A percentile compares a stretch with the other conserved stretches of the same genome.
Conservation (phyloP, 2,888 invertebrate species). For the Cheilosia variabilis region DNA sequence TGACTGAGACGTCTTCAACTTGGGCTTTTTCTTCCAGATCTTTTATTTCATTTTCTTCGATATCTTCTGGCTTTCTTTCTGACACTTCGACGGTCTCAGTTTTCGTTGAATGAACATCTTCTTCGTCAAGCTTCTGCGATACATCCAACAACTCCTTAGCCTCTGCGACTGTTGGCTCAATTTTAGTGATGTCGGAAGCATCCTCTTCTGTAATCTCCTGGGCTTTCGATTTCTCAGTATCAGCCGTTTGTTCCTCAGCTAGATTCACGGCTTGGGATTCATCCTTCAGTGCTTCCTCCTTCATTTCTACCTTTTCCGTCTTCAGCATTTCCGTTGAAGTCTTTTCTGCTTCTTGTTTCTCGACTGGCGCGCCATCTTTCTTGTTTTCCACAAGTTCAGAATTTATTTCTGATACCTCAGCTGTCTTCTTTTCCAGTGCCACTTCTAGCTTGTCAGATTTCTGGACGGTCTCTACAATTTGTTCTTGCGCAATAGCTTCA, state of each 20-base stretch:
- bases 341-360: slow-evolving; percentile 8
- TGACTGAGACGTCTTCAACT: neutral
- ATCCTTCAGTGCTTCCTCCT: neutral
- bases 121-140: neutral
- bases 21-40: neutral
- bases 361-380: neutral
- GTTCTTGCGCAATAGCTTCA: slow-evolving; percentile 8
- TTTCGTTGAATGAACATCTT: neutral
- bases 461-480: neutral
- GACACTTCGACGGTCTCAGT: neutral
- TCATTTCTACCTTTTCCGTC: neutral
- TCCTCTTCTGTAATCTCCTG: neutral
- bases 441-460: neutral
- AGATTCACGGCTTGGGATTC: too few species aligned
- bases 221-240: neutral
- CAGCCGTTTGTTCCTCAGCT: neutral
- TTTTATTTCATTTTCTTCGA: neutral
- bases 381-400: slow-evolving; percentile 11
- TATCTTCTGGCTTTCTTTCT: slow-evolving; percentile 11
- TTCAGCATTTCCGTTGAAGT: neutral
- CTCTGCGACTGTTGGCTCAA: neutral
- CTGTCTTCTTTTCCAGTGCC: neutral
- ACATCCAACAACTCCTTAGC: neutral
- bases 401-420: slow-evolving; percentile 1
- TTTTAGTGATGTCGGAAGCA: neutral